Base-by-base conservation (phyloP, 2,113 vertebrate species). In the Bambusicola thoracicus region DNA sequence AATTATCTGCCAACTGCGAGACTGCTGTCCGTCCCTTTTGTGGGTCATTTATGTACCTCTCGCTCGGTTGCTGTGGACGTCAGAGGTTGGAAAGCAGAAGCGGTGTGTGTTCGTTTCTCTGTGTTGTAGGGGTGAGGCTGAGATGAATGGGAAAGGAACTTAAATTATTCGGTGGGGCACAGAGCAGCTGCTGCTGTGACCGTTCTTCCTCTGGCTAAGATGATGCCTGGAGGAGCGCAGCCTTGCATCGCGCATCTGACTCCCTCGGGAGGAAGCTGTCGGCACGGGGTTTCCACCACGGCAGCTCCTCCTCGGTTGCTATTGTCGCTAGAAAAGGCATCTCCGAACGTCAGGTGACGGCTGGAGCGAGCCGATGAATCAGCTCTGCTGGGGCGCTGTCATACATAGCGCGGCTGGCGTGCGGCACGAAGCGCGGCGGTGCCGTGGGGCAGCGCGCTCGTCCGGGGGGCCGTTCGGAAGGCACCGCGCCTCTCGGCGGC, bases 261-360 rank as follows among this genome's bases (percentile, higher is more conserved):
- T 67, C 81, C 56, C 77, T 44, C 16, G 10, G 62, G 30, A 48
- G 83, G 81, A 75, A 17, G n/a, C 82, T 27, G 9, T 13, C 44
- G 61, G 11, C 15, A 25, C 29, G 29, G 10, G 1, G 32, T 41
- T 91, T 81, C 25, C 43, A 67, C 73, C 79, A 29, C 25, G 65
- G 20, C 24, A 5, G 48, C 36, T 38, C 36, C 29, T 78, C 48
- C 56, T 85, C 46, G 8, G 2, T 73, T 25, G 62, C 69, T 51
- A 8, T 40, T 89, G 40, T 59, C 41, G 2, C 25, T 77, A 55
- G 74, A 38, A 59, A 5, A 87, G 19, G 59, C 78, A 76, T 89
- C 70, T 69, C 81, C 53, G 61, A 49, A 73, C 70, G 91, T 77
- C 89, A 96, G 81, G 58, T 15, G 17, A 44, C 40, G 91, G 70